phyloP scores from a whole-genome alignment of 2,888 invertebrate species.

The Ariolimax columbianus region DNA sequence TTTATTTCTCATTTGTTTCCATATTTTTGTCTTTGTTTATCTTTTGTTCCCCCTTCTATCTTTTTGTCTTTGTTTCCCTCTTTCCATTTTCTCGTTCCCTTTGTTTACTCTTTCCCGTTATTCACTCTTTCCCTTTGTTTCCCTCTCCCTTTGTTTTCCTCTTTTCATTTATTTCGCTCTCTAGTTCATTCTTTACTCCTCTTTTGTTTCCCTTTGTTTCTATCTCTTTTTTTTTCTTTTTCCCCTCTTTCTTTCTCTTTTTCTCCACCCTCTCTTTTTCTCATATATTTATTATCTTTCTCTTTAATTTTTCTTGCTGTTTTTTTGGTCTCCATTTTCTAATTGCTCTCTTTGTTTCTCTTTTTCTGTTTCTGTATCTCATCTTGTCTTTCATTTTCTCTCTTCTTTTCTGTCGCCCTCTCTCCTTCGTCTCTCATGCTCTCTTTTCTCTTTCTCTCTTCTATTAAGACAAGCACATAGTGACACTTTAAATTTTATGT shows the following conservation, averaged over 20 bases:
- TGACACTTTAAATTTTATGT: no score
- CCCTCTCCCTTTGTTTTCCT: background rate
- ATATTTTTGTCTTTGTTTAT: background rate
- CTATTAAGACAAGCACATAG: no score
- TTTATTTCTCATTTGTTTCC: no score
- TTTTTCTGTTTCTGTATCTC: background rate
- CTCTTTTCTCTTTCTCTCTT: background rate
- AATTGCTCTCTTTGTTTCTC: background rate
- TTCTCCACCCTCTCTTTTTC: background rate
- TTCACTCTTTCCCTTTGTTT: background rate
- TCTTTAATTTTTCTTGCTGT: slow-evolving; percentile 19
- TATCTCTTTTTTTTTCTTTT: no score
- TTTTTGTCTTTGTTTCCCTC: no score
- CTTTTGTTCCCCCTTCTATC: background rate
- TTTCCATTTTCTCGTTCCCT: background rate
- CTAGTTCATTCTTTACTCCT: background rate
- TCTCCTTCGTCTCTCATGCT: no score
- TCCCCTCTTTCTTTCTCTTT: slow-evolving; percentile 9
- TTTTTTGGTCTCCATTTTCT: slow-evolving; percentile 18
- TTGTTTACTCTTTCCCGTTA: background rate
- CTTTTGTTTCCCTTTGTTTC: slow-evolving; percentile 13
- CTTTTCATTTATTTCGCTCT: background rate
- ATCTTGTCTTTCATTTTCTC: no score
- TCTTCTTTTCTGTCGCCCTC: no score
- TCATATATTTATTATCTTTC: background rate